Conservation (phyloP, 2,888 invertebrate species). For the Reticulitermes lucifugus region DNA sequence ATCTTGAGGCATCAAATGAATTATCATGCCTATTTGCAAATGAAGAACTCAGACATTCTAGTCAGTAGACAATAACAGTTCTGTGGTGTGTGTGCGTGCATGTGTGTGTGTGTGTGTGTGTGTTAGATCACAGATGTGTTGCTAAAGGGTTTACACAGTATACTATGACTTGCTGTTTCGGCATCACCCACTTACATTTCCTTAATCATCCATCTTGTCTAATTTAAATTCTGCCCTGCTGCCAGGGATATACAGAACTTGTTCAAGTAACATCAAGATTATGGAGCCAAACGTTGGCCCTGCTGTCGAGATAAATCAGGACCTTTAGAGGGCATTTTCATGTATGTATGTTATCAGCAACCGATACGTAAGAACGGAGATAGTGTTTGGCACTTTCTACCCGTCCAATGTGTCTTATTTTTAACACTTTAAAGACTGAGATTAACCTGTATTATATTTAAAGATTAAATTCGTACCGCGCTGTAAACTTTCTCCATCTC, state of each 20-base stretch:
- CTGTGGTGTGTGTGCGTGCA: background rate
- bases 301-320: too few relatives aligned
- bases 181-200: constrained; percentile 13
- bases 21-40: background rate
- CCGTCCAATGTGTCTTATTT: too few relatives aligned
- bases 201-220: constrained; percentile 4
- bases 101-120: background rate
- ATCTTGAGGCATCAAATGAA: background rate
- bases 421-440: too few relatives aligned
- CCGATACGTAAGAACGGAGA: too few relatives aligned
- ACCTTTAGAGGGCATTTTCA: too few relatives aligned
- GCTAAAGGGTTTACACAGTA: background rate
- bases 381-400: too few relatives aligned
- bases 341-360: too few relatives aligned
- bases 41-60: background rate
- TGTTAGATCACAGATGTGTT: background rate
- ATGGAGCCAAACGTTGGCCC: too few relatives aligned
- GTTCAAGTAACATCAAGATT: background rate
- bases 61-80: background rate
- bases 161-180: background rate
- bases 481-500: too few relatives aligned
- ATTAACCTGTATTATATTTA: too few relatives aligned
- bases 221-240: background rate
- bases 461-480: too few relatives aligned
- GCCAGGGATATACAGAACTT: background rate